Conservation (phyloP, 2,113 vertebrate species). For the Pangasianodon hypophthalmus region DNA sequence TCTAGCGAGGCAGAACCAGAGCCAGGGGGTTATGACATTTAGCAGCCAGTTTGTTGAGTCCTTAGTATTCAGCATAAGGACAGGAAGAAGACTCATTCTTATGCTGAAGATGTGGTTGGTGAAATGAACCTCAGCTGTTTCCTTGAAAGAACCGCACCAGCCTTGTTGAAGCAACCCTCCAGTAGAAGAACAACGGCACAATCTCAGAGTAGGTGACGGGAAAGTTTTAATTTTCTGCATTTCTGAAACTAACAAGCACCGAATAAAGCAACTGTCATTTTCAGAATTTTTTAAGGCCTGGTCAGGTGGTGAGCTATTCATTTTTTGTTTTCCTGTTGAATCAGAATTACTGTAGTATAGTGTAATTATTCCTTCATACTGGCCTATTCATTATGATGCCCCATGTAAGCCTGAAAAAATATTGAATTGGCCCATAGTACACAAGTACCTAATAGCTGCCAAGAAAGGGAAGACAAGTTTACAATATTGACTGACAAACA, state of each 20-base stretch:
- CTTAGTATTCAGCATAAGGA: background rate
- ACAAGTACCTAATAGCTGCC: background rate
- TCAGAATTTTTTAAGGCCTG: background rate
- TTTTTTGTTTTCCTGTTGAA: background rate
- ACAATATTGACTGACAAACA: background rate
- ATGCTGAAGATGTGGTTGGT: background rate
- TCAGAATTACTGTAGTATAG: background rate
- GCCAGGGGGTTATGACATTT: background rate
- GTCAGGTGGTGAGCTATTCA: background rate
- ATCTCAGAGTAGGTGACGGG: background rate
- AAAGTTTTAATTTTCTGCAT: background rate
- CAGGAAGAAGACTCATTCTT: background rate
- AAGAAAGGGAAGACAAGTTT: background rate
- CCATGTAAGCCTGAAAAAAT: background rate
- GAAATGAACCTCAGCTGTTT: background rate
- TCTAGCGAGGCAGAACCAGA: background rate
- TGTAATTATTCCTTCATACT: background rate
- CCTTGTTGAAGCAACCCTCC: background rate
- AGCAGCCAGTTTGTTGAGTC: background rate
- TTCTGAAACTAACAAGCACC: background rate
- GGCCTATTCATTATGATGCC: background rate
- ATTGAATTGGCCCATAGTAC: background rate
- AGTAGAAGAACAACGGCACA: background rate
- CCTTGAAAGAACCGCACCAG: background rate
- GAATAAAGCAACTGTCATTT: background rate